Conservation (phyloP, 2,113 vertebrate genomes). For the Deroptyus accipitrinus region DNA sequence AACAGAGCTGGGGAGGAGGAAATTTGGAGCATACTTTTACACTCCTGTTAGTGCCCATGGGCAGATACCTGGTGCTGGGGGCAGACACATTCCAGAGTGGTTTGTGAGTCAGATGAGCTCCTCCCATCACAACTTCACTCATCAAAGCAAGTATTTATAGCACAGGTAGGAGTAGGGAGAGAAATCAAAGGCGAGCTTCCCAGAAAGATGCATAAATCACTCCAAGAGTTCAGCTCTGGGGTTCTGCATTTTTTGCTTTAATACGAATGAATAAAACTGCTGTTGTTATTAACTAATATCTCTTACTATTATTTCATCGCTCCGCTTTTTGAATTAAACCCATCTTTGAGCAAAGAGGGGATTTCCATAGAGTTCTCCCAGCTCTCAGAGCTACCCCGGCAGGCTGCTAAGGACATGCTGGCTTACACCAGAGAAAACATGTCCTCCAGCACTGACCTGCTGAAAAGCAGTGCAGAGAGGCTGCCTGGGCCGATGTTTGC, state of each 20-base stretch:
- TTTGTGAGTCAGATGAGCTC: conserved; percentile 8
- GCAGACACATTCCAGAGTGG: conserved; percentile 20
- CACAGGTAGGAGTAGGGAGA: conserved; percentile 43
- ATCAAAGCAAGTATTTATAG: conserved; percentile 69
- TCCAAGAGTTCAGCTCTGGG: conserved; percentile 59
- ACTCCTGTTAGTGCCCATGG: neutral
- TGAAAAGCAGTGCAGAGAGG: conserved; percentile 12
- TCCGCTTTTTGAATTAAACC: neutral
- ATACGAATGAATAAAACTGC: neutral
- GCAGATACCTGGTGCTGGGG: neutral
- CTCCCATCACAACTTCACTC: conserved; percentile 60
- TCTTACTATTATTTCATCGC: neutral
- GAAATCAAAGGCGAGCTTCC: conserved; percentile 54
- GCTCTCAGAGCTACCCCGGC: neutral
- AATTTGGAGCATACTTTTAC: neutral
- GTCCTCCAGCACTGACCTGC: conserved; percentile 6
- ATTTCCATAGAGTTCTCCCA: neutral
- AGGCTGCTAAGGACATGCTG: conserved; percentile 4
- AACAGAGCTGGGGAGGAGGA: neutral
- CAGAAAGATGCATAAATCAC: conserved; percentile 58
- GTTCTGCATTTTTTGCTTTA: conserved; percentile 24
- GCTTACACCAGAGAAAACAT: neutral
- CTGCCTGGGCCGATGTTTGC: neutral
- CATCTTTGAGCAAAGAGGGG: neutral
- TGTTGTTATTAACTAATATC: neutral